Evolutionary conservation across 2,888 invertebrate species (phyloP).

Genomic region (Phalera bucephala): DNA sequence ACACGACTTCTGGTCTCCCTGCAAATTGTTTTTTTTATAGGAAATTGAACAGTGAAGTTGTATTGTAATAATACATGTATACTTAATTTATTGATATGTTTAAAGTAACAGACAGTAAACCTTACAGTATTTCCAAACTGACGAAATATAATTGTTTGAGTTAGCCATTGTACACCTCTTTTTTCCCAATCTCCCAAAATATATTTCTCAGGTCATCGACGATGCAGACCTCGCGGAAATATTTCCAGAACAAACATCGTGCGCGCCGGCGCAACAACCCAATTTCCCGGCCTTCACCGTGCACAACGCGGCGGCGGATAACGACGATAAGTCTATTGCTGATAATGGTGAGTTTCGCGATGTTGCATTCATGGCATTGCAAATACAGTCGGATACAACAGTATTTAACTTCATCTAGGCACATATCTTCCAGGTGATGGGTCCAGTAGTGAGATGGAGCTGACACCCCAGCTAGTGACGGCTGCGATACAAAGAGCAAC

Average conservation of each 20-base stretch:
- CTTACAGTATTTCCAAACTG: no score
- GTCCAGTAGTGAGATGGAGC: conserved; percentile 89
- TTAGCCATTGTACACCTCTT: no score
- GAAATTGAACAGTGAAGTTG: no score
- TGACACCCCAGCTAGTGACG: conserved; percentile 88
- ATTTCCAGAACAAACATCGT: conserved; percentile 87
- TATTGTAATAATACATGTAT: no score
- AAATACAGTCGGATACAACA: no score
- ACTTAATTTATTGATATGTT: no score
- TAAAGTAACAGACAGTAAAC: no score
- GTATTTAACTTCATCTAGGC: conserved; percentile 4
- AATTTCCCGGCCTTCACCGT: conserved; percentile 82
- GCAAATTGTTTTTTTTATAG: no score
- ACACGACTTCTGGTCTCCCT: no score
- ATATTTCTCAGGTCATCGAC: conserved; percentile 85
- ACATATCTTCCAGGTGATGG: conserved; percentile 75
- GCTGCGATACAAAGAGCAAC: conserved; percentile 90
- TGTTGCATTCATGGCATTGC: no score
- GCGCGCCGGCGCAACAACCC: conserved; percentile 82
- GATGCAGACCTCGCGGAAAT: conserved; percentile 91
- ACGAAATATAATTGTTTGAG: no score
- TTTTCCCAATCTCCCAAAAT: no score
- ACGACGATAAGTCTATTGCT: conserved; percentile 75
- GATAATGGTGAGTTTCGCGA: conserved; percentile 79
- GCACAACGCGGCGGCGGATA: conserved; percentile 62